Base-by-base conservation (phyloP, 2,888 invertebrate species). In the Protula sp. region DNA sequence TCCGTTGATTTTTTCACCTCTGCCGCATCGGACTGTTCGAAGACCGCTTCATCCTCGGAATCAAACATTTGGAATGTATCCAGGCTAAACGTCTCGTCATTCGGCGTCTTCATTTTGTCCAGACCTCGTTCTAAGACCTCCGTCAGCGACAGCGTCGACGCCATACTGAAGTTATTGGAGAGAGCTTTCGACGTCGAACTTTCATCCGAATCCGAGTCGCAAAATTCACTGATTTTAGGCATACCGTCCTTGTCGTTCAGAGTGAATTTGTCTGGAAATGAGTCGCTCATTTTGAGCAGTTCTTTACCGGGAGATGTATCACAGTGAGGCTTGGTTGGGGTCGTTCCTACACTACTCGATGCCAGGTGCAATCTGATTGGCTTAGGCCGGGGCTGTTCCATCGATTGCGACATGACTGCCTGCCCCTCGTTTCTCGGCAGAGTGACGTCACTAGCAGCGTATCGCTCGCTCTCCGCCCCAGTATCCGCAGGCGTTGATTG, bases 141-240 rank as follows among this genome's bases (percentile, higher is more conserved):
- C 57, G 74, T 76, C 4, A 77, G 65, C 3, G 78, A 78, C 26
- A 75, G 70, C 2, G 75, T 74, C 1, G 78, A 78, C 19, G 72
- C 73, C 9, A 70, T 67, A 63, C 74, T 74, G 58, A 67, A 72
- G 45, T 72, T 70, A 38, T 72, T 55, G 2, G 74, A 73, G 53
- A 72, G 63, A 24, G 73, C 71, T 31, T 24, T 27, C 9, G 38
- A 38, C 9, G 38, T 19, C 19, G 9, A 9, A 38, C 38, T 38
- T 14, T 38, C 38, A 19, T 38, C 38, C 19, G 38, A 38, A 38
- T 38, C 58, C 9, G 52, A 45, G 30, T 56, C 56, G 47, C 47
- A 14, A 9, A 26, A n/a, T 22, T 24, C 70, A 55, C 19, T 38
- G 4, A 4, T 55, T 30, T 30, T n/a, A 38, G 38, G 45, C 45